Conservation (phyloP, 2,888 invertebrate genomes). For the Sarcophaga caerulescens region DNA sequence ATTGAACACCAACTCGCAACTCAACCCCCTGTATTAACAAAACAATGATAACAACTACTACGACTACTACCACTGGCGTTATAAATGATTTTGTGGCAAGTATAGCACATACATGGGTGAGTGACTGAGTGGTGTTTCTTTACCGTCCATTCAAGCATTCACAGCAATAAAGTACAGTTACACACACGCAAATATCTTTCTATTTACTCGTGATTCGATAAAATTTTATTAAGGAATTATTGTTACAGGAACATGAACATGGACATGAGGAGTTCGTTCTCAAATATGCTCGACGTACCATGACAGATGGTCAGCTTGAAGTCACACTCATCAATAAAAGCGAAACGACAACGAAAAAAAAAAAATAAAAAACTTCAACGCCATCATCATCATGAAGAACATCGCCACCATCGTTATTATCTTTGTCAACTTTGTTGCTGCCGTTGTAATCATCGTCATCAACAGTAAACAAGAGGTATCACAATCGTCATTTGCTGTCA, state of each 20-base stretch:
- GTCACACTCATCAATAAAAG: slow-evolving; percentile 63
- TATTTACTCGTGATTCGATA: slow-evolving; percentile 63
- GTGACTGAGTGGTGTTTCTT: slow-evolving; percentile 46
- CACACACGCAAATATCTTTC: slow-evolving; percentile 43
- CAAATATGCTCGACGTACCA: slow-evolving; percentile 68
- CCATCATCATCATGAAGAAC: slow-evolving; percentile 36
- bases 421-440: slow-evolving; percentile 16
- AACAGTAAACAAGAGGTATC: slow-evolving; percentile 41
- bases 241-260: slow-evolving; percentile 32
- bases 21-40: slow-evolving; percentile 38
- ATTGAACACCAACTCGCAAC: slow-evolving; percentile 41
- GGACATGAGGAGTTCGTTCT: slow-evolving; percentile 14
- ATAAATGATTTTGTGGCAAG: slow-evolving; percentile 50
- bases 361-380: slow-evolving; percentile 51
- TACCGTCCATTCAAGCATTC: neutral
- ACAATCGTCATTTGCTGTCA: slow-evolving; percentile 59
- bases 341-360: neutral
- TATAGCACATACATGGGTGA: neutral
- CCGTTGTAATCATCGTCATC: slow-evolving; percentile 20
- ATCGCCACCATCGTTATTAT: slow-evolving; percentile 20
- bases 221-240: slow-evolving; percentile 64
- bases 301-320: slow-evolving; percentile 79
- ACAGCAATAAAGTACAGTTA: slow-evolving; percentile 60
- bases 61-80: slow-evolving; percentile 13
- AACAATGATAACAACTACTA: slow-evolving; percentile 38